Conservation (phyloP, 2,888 invertebrate genomes). For the Philereme vetulata region DNA sequence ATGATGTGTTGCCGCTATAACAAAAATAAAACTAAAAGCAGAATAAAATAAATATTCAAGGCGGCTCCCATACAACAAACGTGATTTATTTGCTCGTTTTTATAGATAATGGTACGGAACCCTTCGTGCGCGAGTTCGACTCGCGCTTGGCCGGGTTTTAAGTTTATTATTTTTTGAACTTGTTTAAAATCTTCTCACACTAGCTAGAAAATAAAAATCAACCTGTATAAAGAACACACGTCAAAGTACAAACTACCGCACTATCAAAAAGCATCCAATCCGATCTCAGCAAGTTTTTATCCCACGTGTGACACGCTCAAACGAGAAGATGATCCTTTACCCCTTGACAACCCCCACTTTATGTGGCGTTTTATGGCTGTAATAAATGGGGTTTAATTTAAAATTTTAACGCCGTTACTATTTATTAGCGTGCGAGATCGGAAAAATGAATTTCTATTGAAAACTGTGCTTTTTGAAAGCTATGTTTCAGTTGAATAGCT, state of each 20-base stretch:
- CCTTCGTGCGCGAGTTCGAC: no score
- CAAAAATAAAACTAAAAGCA: no score
- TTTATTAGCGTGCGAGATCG: constrained; percentile 33
- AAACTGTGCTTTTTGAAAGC: constrained; percentile 16
- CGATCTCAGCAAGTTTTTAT: constrained; percentile 30
- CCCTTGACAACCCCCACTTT: constrained; percentile 33
- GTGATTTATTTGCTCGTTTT: no score
- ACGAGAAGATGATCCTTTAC: constrained; percentile 36
- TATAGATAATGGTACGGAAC: no score
- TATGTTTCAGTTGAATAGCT: constrained; percentile 2
- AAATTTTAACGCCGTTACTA: constrained; percentile 37
- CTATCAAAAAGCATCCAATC: constrained; percentile 1
- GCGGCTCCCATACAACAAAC: no score
- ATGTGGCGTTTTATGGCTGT: constrained; percentile 39
- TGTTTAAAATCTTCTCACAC: no score
- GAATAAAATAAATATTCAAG: no score
- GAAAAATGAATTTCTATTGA: constrained; percentile 15
- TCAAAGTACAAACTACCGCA: not conserved
- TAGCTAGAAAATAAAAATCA: not conserved
- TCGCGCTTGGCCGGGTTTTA: no score
- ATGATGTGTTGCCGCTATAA: no score
- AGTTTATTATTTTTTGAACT: no score
- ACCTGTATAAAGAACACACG: not conserved
- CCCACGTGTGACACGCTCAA: constrained; percentile 32
- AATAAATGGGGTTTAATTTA: constrained; percentile 44